A percentile compares a stretch with the other conserved stretches of the same genome.
phyloP scores from a whole-genome alignment of 2,113 vertebrate genomes.

The Rhinolophus ferrumequinum region DNA sequence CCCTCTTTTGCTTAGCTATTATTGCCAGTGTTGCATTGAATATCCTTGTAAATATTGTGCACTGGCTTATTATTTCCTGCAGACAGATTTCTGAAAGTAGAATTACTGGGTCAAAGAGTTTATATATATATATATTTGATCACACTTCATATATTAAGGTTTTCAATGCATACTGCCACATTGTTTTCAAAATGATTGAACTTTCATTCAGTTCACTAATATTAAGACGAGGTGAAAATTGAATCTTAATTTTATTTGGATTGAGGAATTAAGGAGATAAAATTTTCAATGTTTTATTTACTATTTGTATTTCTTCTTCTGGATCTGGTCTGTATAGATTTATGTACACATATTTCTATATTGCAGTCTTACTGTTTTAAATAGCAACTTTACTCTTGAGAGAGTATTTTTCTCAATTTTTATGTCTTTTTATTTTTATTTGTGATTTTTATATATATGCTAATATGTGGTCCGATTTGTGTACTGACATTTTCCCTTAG shows the following conservation, averaged over 20 bases:
- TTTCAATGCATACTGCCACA: neutral
- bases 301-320: slow-evolving; percentile 3
- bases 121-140: neutral
- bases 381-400: slow-evolving; percentile 12
- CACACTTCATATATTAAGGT: too few species aligned
- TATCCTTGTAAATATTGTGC: neutral
- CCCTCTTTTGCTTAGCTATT: neutral
- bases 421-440: neutral
- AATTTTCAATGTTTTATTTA: neutral
- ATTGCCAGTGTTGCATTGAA: neutral
- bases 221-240: slow-evolving; percentile 19
- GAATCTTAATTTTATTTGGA: neutral
- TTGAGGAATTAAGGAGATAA: neutral
- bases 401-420: neutral
- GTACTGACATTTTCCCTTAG: neutral
- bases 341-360: neutral
- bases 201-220: neutral
- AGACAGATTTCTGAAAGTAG: neutral
- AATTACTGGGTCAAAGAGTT: neutral
- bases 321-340: neutral
- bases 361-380: neutral
- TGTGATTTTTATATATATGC: neutral
- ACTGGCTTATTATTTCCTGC: neutral
- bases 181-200: neutral
- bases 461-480: neutral